Base-by-base conservation (phyloP, 2,797 vertebrate species). In the Gymnothorax javanicus region DNA sequence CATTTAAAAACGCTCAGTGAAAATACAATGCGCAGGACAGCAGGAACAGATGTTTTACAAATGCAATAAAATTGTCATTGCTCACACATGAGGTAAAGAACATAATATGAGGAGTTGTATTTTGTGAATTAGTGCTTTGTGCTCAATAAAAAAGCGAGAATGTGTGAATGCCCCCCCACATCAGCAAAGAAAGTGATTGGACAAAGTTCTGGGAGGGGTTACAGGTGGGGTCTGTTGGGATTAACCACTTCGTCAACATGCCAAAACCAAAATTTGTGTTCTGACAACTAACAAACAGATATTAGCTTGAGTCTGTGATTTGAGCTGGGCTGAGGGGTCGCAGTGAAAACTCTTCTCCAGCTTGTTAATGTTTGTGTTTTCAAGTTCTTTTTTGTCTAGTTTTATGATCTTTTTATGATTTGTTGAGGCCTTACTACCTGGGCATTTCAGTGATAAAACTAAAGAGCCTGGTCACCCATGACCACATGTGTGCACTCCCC, bases 41-140 rank as follows among this genome's bases (percentile, higher is more conserved):
- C 97, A 97, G 96, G 96, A 96, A 93, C 95, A 93, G 96, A 95
- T 93, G 91, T 96, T 98, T 98, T 98, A 99, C 95, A 94, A 96
- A 94, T 67, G 93, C 95, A 95, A 97, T 99, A 98, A 98, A 98
- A 96, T 97, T 96, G 96, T 97, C 96, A 95, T 97, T 97, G 95
- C 96, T 95, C 92, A 97, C 95, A 95, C 94, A 94, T 96, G 97
- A 96, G 93, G 94, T 93, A 94, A 92, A 94, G 91, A 88, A 92
- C 2, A 43, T 93, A 93, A 94, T 93, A 93, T 93, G 94, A 12
- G 89, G 88, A 89, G 89, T 84, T 89, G 89, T 89, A 87, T 82
- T 91, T 91, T 92, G 73, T 91, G 56, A 57, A 83, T 79, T 56
- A 60, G 81, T 57, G 20, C 81, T 60, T 64, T 6, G 50, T 57